phyloP scores from a whole-genome alignment of 2,797 vertebrate genomes.

The Mallotus villosus region DNA sequence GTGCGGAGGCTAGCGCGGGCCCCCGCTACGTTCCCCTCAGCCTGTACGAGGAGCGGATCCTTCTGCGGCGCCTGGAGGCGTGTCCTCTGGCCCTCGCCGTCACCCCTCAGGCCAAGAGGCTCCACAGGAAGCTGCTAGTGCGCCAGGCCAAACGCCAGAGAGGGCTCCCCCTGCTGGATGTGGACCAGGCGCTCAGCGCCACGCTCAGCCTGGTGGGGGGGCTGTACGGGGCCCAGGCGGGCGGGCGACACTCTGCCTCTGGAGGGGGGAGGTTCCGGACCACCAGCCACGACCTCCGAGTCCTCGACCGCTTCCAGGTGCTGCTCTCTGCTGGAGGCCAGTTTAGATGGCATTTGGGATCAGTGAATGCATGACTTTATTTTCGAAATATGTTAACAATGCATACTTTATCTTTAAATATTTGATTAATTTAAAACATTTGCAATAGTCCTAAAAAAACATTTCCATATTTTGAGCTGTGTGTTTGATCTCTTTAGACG shows the following conservation, averaged over 20 bases:
- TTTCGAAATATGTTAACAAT: too few relatives aligned
- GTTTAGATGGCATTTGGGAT: neutral
- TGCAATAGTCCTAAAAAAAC: too few relatives aligned
- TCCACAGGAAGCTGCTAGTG: conserved; percentile 87
- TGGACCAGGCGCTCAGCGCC: conserved; percentile 86
- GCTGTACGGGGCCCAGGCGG: conserved; percentile 81
- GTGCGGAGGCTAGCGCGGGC: rapidly evolving
- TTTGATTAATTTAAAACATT: too few relatives aligned
- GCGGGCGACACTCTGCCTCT: conserved; percentile 55
- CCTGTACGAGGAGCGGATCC: conserved; percentile 88
- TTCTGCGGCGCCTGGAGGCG: conserved; percentile 85
- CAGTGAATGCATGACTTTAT: too few relatives aligned
- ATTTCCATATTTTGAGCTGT: neutral
- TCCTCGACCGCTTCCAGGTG: conserved; percentile 96
- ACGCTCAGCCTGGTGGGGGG: conserved; percentile 87
- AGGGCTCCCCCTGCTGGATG: conserved; percentile 89
- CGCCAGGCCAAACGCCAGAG: conserved; percentile 88
- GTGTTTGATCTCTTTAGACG: conserved; percentile 63
- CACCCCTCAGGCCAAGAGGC: conserved; percentile 85
- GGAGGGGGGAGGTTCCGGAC: conserved; percentile 76
- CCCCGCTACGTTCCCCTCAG: conserved; percentile 74
- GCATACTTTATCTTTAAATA: too few relatives aligned
- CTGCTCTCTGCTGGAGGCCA: neutral
- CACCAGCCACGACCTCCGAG: conserved; percentile 85
- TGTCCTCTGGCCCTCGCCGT: conserved; percentile 87